A percentile compares a stretch with the other conserved stretches of the same genome.
These are phyloP conservation scores for Heliangelus exortis DNA, from an alignment of 2,797 vertebrate species.

Conservation along the genomic window DNA sequence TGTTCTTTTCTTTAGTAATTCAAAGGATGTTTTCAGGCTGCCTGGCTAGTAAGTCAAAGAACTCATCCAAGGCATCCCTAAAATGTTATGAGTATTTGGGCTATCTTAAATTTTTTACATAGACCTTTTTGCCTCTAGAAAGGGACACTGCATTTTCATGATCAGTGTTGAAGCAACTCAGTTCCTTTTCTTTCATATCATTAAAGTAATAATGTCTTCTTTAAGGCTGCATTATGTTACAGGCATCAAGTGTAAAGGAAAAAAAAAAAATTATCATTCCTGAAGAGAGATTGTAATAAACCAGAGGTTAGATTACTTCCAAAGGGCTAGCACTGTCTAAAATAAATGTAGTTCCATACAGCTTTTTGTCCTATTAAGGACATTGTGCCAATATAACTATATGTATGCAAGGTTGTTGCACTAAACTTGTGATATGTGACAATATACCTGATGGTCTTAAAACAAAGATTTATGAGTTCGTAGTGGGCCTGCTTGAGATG, in stretches of 20 bases:
- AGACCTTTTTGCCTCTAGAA: constrained; percentile 79
- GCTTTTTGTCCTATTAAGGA: neutral
- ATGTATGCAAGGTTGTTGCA: neutral
- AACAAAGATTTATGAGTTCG: neutral
- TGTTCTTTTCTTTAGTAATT: constrained; percentile 15
- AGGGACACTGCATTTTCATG: constrained; percentile 78
- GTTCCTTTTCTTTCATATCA: constrained; percentile 76
- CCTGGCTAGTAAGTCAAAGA: constrained; percentile 67
- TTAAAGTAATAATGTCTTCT: constrained; percentile 72
- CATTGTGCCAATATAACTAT: neutral
- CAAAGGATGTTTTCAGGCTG: constrained; percentile 49
- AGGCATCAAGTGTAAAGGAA: neutral
- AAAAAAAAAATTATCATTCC: neutral
- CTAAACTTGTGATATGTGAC: neutral
- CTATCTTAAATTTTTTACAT: constrained; percentile 32
- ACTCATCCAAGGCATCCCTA: constrained; percentile 59
- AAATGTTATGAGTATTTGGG: constrained; percentile 52
- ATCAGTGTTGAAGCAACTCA: constrained; percentile 73
- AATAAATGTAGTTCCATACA: neutral
- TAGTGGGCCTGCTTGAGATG: neutral
- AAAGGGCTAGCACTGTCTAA: neutral
- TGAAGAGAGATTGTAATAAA: neutral
- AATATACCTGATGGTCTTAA: neutral
- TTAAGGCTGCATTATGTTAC: constrained; percentile 82
- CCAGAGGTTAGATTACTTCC: neutral